Evolutionary conservation across 2,797 vertebrate species (phyloP), one percentile per base, ranked within the genome.

Genomic region (Lepus oiostolus): DNA sequence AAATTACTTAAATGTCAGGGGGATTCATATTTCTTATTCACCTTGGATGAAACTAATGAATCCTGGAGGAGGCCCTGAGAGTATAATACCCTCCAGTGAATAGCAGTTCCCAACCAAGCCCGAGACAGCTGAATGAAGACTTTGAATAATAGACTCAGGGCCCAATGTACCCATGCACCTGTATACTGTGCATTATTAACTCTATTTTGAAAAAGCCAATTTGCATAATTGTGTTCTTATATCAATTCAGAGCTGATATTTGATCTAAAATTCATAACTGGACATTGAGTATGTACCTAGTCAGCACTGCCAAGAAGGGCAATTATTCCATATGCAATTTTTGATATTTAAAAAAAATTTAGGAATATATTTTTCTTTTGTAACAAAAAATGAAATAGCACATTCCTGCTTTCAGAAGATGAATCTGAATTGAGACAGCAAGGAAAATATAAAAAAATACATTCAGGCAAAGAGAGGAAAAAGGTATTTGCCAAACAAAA

Each of bases 1-100:
- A 82, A 96, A 87, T 95, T 95, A 87, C 58, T 38, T 52, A 70
- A 81, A 67, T 54, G 22, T 72, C 84, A 85, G n/a, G 68, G 38
- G 21, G 17, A 82, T 95, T 89, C 67, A 60, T 95, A 94, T 74
- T 86, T 83, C 38, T 82, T 63, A 38, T 72, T 80, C 26, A 71
- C 85, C 42, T 32, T 84, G 63, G 60, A 38, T 76, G 32, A 91
- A 89, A 81, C 26, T 62, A 52, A 85, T 68, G 8, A 77, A 89
- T 30, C 10, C 30, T 72, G 58, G 13, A 71, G 62, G 24, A 68
- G 19, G 3, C 7, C 42, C 32, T 32, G 38, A 77, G 19, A 90
- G 58, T 47, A 65, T 42, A 42, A 76, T 81, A 21, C 22, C 35
- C 17, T 67, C 67, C 60, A 80, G 16, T 82, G 58, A 93, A 67